phyloP scores from a whole-genome alignment of 2,113 vertebrate species.

The Phyllostomus discolor region DNA sequence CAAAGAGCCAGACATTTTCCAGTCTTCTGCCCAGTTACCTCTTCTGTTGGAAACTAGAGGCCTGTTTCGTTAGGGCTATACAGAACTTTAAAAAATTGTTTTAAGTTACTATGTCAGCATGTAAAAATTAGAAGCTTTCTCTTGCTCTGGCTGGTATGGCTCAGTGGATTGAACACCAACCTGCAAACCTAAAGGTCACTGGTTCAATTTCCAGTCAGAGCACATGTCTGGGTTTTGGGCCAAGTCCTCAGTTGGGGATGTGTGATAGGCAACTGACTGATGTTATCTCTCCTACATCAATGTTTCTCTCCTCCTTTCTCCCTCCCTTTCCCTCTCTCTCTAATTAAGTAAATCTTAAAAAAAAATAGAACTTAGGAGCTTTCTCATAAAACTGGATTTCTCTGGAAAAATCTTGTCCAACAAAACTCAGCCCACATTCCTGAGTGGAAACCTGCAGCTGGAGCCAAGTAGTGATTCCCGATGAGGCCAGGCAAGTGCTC shows the following conservation, averaged over 20 bases:
- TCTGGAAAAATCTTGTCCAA: not conserved
- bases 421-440: not conserved
- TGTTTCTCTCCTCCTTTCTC: not conserved
- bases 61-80: not conserved
- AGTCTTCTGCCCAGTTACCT: not conserved
- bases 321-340: not conserved
- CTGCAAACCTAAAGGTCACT: not conserved
- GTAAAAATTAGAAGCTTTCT: not conserved
- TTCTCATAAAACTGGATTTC: constrained; percentile 1
- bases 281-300: not conserved
- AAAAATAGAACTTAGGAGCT: not conserved
- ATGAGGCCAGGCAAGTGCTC: not conserved
- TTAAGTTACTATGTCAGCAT: not conserved
- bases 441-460: not conserved
- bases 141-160: not conserved
- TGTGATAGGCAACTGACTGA: not conserved
- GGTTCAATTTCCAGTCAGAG: not conserved
- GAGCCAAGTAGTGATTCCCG: not conserved
- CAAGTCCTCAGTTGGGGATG: not conserved
- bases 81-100: not conserved
- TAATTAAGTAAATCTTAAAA: not conserved
- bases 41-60: not conserved
- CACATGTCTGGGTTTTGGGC: not conserved
- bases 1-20: not conserved
- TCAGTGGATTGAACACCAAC: not conserved